Conservation (phyloP, 1,140 invertebrate species). For the Drosophila biarmipes region DNA sequence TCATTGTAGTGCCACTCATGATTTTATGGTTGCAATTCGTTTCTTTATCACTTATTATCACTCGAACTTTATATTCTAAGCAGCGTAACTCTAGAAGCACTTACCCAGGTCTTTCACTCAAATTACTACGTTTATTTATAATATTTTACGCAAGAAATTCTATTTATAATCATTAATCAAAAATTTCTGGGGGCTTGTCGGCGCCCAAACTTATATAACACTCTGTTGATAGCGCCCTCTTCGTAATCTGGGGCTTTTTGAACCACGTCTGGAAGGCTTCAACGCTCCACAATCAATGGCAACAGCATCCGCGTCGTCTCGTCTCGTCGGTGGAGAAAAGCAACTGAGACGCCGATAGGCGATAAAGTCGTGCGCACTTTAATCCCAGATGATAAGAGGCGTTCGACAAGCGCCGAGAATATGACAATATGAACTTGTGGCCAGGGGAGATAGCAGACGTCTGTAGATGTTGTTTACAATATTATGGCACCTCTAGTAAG, state of each 20-base stretch:
- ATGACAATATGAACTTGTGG: conserved; percentile 10
- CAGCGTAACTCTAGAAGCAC: background rate
- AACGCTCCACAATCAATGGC: conserved; percentile 25
- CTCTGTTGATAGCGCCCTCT: background rate
- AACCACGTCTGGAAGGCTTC: conserved; percentile 20
- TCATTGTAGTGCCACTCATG: too few relatives aligned
- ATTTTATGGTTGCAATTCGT: too few relatives aligned
- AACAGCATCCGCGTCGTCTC: background rate
- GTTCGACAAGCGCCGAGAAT: conserved; percentile 21
- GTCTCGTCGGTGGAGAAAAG: background rate
- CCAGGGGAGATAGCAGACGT: conserved; percentile 16
- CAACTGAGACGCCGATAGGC: conserved; percentile 23
- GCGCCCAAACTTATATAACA: background rate
- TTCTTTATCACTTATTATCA: too few relatives aligned
- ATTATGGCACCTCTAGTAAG: conserved; percentile 7
- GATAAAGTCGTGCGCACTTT: conserved; percentile 38
- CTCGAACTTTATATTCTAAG: too few relatives aligned
- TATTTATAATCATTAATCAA: background rate
- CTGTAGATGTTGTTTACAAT: conserved; percentile 6
- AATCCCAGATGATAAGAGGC: conserved; percentile 34
- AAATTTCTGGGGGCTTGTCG: conserved; percentile 17
- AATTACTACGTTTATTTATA: background rate
- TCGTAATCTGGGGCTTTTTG: conserved; percentile 1
- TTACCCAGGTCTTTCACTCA: background rate
- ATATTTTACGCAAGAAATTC: background rate